phyloP scores from a whole-genome alignment of 2,888 invertebrate species.

The Brachypterus glaber region DNA sequence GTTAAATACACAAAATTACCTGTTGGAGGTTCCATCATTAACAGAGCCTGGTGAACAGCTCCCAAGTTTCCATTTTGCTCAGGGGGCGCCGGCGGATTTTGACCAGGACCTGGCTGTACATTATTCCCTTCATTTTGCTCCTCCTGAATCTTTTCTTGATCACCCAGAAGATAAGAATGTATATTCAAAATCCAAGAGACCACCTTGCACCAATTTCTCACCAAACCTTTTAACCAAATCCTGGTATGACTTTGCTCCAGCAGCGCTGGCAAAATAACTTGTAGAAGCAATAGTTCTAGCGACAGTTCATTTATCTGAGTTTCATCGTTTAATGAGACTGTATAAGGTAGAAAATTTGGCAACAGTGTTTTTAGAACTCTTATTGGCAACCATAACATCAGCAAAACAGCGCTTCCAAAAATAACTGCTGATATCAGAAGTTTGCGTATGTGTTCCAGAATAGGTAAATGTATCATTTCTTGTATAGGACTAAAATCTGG shows the following conservation, averaged over 20 bases:
- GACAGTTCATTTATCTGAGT: slow-evolving; percentile 90
- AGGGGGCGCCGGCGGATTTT: slow-evolving; percentile 22
- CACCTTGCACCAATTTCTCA: slow-evolving; percentile 76
- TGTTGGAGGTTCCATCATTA: slow-evolving; percentile 63
- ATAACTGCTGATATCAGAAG: slow-evolving; percentile 88
- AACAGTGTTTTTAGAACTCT: slow-evolving; percentile 69
- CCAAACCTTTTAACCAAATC: slow-evolving; percentile 84
- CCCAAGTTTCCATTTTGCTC: slow-evolving; percentile 48
- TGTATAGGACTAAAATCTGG: slow-evolving; percentile 99
- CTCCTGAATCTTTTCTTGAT: slow-evolving; percentile 37
- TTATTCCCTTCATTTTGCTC: slow-evolving; percentile 6
- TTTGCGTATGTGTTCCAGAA: slow-evolving; percentile 80
- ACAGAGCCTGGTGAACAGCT: slow-evolving; percentile 80
- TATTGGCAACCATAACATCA: slow-evolving; percentile 95
- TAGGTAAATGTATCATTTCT: slow-evolving; percentile 97
- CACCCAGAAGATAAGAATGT: slow-evolving; percentile 82
- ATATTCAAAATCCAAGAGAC: slow-evolving; percentile 79
- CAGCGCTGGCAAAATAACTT: slow-evolving; percentile 90
- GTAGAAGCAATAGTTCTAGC: slow-evolving; percentile 79
- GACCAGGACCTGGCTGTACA: slow-evolving; percentile 13
- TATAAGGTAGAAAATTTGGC: slow-evolving; percentile 90
- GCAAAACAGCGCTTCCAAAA: slow-evolving; percentile 89
- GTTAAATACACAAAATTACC: no score
- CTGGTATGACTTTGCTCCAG: slow-evolving; percentile 94
- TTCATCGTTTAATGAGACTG: slow-evolving; percentile 73